Percentiles rank a stretch among this genome's conserved stretches.
phyloP scores from a whole-genome alignment of 2,113 vertebrate species.

The Muntiacus reevesi region DNA sequence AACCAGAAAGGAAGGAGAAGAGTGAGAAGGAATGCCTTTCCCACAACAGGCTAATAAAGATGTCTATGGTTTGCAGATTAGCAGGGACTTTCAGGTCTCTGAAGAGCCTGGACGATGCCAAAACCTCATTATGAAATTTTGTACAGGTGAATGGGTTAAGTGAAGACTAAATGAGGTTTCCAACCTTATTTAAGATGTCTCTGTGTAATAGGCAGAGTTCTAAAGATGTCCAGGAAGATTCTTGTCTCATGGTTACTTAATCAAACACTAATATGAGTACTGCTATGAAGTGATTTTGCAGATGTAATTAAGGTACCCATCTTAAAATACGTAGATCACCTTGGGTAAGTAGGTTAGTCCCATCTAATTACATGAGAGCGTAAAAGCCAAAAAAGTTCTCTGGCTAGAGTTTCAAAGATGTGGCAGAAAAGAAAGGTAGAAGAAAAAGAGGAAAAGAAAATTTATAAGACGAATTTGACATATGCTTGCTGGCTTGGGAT shows the following conservation, averaged over 20 bases:
- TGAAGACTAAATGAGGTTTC: neutral
- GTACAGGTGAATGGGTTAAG: neutral
- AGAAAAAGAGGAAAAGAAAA: neutral
- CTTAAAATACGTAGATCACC: neutral
- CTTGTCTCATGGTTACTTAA: neutral
- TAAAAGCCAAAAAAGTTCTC: neutral
- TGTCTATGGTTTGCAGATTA: neutral
- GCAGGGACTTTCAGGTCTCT: neutral
- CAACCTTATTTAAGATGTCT: neutral
- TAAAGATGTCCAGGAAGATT: neutral
- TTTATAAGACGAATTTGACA: neutral
- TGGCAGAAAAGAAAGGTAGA: neutral
- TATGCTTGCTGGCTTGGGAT: neutral
- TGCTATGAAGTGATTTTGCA: neutral
- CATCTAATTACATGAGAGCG: neutral
- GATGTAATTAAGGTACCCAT: neutral
- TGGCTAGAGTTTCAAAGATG: neutral
- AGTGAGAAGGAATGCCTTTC: neutral
- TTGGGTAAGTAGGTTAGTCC: neutral
- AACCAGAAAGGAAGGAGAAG: neutral
- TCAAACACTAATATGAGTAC: neutral
- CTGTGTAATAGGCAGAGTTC: neutral
- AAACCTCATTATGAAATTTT: neutral
- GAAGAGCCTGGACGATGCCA: neutral
- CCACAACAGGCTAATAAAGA: neutral